Conservation (phyloP, 2,113 vertebrate genomes). For the Eulemur macaco region DNA sequence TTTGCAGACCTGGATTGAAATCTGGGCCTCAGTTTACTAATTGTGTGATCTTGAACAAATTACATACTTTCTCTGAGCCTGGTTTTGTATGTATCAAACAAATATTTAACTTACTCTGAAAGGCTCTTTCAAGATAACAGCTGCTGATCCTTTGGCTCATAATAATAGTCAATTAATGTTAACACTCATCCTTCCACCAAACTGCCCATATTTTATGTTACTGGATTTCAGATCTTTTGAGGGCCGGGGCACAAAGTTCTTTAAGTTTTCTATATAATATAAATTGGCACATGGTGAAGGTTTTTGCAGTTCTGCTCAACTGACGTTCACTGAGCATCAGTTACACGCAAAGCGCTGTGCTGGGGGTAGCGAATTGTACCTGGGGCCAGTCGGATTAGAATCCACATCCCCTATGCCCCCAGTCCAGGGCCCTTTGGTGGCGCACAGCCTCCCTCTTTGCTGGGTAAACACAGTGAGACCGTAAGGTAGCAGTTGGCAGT, state of each 20-base stretch:
- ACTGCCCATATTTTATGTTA: not conserved
- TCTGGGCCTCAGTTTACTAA: not conserved
- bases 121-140: not conserved
- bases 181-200: not conserved
- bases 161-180: not conserved
- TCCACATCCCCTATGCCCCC: not conserved
- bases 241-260: not conserved
- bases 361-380: not conserved
- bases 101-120: not conserved
- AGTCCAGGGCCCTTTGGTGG: not conserved
- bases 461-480: conserved; percentile 5
- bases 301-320: not conserved
- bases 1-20: conserved; percentile 2
- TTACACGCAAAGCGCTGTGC: not conserved
- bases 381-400: not conserved
- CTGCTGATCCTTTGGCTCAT: not conserved
- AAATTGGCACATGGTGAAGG: not conserved
- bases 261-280: not conserved
- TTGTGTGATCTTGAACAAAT: conserved; percentile 25
- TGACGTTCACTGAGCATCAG: not conserved
- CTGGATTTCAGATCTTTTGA: not conserved
- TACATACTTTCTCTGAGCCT: not conserved
- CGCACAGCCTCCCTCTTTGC: not conserved
- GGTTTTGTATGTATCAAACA: not conserved
- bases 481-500: conserved; percentile 26